Evolutionary conservation across 2,888 invertebrate genomes (phyloP).

Genomic region (Helleia helle): DNA sequence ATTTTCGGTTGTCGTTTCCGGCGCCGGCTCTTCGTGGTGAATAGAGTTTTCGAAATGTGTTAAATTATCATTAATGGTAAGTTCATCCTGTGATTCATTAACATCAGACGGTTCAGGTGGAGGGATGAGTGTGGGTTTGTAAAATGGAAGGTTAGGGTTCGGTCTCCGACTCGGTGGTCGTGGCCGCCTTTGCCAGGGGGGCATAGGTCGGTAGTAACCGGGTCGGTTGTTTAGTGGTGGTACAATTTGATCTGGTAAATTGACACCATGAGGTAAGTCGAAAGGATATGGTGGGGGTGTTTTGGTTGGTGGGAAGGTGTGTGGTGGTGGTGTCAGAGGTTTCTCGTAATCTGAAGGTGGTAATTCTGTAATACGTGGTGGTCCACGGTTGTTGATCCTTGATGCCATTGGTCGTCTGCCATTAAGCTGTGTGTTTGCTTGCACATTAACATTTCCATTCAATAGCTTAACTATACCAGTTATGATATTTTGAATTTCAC

Average conservation of each 20-base stretch:
- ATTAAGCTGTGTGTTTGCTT: conserved; percentile 79
- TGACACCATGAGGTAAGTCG: conserved; percentile 80
- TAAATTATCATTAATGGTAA: conserved; percentile 48
- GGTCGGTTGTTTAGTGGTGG: conserved; percentile 76
- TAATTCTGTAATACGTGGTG: conserved; percentile 87
- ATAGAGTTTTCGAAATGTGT: conserved; percentile 50
- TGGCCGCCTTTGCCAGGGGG: conserved; percentile 80
- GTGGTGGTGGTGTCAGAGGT: conserved; percentile 58
- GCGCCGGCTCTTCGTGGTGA: conserved; percentile 33
- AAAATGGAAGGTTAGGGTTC: conserved; percentile 73
- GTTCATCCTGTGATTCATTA: conserved; percentile 40
- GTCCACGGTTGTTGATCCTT: conserved; percentile 92
- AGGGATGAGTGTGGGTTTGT: conserved; percentile 75
- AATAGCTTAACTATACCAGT: conserved; percentile 90
- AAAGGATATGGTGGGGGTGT: conserved; percentile 83
- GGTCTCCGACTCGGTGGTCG: conserved; percentile 67
- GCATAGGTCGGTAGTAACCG: conserved; percentile 73
- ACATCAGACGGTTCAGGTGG: conserved; percentile 48
- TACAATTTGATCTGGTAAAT: conserved; percentile 82
- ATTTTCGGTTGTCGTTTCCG: conserved; percentile 28
- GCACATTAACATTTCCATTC: conserved; percentile 91
- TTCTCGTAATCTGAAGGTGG: conserved; percentile 81
- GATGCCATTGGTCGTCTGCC: conserved; percentile 82
- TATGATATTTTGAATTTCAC: conserved; percentile 91
- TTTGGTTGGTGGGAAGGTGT: conserved; percentile 59